phyloP scores from a whole-genome alignment of 2,888 invertebrate species.

The Dysmachus trigonus region DNA sequence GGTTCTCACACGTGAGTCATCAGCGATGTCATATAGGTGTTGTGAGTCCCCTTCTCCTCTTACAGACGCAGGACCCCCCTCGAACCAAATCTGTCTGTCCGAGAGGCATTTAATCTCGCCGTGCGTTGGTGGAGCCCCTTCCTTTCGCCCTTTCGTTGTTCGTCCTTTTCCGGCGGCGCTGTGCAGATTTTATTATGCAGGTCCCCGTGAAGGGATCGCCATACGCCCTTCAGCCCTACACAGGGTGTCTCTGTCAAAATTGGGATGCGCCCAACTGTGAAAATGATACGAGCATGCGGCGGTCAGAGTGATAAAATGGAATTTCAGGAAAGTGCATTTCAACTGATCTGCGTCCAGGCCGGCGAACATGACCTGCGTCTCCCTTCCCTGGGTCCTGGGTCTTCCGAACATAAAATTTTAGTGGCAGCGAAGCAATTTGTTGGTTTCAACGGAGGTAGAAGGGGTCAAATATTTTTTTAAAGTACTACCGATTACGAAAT shows the following conservation, averaged over 20 bases:
- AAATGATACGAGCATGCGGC: background rate
- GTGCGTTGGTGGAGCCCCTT: background rate
- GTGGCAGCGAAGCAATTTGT: background rate
- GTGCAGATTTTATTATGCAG: background rate
- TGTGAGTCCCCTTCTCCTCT: background rate
- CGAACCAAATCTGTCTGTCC: background rate
- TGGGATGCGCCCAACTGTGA: background rate
- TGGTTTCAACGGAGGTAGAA: background rate
- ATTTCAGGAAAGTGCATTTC: background rate
- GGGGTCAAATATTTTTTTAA: background rate
- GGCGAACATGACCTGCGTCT: background rate
- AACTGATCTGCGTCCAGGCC: background rate
- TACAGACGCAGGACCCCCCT: background rate
- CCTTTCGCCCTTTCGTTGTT: background rate
- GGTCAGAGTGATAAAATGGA: background rate
- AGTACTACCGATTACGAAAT: background rate
- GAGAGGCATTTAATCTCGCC: background rate
- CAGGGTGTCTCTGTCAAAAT: background rate
- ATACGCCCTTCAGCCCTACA: background rate
- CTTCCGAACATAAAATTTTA: background rate
- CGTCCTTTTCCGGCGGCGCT: background rate
- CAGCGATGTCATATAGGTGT: background rate
- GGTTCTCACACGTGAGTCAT: conserved; percentile 11
- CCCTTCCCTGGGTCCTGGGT: background rate
- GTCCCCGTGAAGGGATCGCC: background rate